Percentiles rank a stretch among this genome's conserved stretches.
Evolutionary conservation across 2,113 vertebrate genomes (phyloP).

Genomic region (Chloroceryle aenea): DNA sequence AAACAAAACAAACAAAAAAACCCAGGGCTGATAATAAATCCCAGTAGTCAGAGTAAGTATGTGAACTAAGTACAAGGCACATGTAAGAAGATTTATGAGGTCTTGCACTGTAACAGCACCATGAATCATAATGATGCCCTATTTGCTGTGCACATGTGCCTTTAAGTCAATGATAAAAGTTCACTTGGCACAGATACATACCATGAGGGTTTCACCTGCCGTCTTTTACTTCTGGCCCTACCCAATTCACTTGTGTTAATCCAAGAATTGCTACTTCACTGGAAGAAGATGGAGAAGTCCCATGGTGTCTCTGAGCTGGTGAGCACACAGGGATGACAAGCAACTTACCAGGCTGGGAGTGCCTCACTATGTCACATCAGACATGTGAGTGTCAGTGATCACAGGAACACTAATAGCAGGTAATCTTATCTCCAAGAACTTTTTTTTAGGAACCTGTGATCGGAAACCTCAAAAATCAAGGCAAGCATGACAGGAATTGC

Average conservation of each 20-base stretch:
- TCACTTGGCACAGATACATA: neutral
- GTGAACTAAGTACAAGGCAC: neutral
- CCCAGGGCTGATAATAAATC: constrained; percentile 20
- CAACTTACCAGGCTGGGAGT: fast-evolving
- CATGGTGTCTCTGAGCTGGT: neutral
- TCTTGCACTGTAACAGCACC: neutral
- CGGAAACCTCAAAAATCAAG: neutral
- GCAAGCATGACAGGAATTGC: neutral
- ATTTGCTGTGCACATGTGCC: neutral
- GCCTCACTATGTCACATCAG: fast-evolving
- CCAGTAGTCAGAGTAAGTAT: neutral
- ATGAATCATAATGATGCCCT: neutral
- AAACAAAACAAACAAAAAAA: neutral
- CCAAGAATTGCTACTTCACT: neutral
- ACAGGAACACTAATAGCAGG: neutral
- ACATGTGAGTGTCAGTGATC: neutral
- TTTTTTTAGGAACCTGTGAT: neutral
- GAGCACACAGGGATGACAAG: neutral
- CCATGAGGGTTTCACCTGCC: neutral
- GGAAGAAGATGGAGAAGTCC: neutral
- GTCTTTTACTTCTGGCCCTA: neutral
- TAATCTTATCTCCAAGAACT: neutral
- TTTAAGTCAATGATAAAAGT: neutral
- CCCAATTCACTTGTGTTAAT: neutral
- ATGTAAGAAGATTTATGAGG: neutral